Evolutionary conservation across 2,113 vertebrate species (phyloP).

Genomic region (western clawed frog (Xenopus tropicalis)): DNA sequence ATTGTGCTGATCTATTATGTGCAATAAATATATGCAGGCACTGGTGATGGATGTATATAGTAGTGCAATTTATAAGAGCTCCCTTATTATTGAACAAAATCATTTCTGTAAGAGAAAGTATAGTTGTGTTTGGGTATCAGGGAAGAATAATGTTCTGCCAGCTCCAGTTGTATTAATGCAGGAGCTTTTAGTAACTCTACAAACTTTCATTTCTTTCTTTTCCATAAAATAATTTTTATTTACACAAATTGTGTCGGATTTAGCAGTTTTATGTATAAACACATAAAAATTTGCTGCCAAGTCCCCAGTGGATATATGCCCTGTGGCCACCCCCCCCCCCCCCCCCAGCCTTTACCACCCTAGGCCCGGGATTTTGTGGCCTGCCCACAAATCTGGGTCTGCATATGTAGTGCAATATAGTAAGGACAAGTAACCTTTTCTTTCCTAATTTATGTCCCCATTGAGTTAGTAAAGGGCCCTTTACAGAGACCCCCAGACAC

Average conservation of each 20-base stretch:
- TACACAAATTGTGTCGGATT: neutral
- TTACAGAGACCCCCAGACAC: too few relatives aligned
- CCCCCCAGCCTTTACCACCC: too few relatives aligned
- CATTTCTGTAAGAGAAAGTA: neutral
- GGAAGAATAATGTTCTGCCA: constrained; percentile 6
- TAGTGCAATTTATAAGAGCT: neutral
- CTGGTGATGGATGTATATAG: neutral
- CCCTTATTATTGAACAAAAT: constrained; percentile 1
- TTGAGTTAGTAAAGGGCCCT: too few relatives aligned
- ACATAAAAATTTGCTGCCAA: too few relatives aligned
- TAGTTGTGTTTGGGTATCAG: neutral
- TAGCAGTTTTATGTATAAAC: too few relatives aligned
- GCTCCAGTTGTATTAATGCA: neutral
- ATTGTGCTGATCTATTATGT: constrained; percentile 5
- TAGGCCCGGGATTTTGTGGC: too few relatives aligned
- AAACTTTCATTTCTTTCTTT: neutral
- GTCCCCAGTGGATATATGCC: too few relatives aligned
- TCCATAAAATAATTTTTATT: neutral
- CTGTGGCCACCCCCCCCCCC: too few relatives aligned
- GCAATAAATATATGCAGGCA: constrained; percentile 2
- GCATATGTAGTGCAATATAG: too few relatives aligned
- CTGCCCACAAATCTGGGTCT: too few relatives aligned
- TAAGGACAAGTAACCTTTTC: too few relatives aligned
- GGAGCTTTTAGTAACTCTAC: neutral
- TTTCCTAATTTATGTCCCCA: too few relatives aligned